Evolutionary conservation across 2,888 invertebrate genomes (phyloP).

Genomic region (Apamea anceps): DNA sequence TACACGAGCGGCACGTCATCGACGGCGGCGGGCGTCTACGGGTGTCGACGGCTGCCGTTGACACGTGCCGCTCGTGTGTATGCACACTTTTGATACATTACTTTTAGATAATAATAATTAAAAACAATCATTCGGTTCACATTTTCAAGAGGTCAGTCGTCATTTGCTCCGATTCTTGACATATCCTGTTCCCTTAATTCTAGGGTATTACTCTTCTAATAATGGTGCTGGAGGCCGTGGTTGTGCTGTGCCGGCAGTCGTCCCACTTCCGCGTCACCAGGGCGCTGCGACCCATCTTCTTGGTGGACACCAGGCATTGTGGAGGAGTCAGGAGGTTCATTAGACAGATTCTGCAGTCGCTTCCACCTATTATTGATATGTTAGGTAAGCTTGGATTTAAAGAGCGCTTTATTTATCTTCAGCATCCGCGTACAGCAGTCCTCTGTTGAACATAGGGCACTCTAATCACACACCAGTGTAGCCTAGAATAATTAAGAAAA

Average conservation of each 20-base stretch:
- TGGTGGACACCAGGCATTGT: slow-evolving; percentile 96
- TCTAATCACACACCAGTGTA: background rate
- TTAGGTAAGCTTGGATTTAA: slow-evolving; percentile 87
- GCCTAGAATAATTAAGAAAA: too few species aligned
- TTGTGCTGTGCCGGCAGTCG: slow-evolving; percentile 94
- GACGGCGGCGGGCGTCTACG: too few species aligned
- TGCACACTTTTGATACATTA: too few species aligned
- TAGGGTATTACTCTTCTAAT: slow-evolving; percentile 94
- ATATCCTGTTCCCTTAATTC: slow-evolving; percentile 29
- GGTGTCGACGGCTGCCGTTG: too few species aligned
- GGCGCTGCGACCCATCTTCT: slow-evolving; percentile 96
- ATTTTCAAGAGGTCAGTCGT: background rate
- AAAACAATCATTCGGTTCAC: background rate
- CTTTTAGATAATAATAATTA: too few species aligned
- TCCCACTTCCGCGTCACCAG: slow-evolving; percentile 97
- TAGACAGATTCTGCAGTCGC: slow-evolving; percentile 95
- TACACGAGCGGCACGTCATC: too few species aligned
- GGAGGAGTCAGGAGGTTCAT: slow-evolving; percentile 94
- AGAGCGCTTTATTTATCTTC: background rate
- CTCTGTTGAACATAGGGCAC: background rate
- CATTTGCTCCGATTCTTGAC: background rate
- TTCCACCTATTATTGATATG: slow-evolving; percentile 97
- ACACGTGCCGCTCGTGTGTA: too few species aligned
- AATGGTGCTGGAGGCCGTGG: slow-evolving; percentile 95
- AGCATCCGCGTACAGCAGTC: background rate